Percentiles rank a stretch among this genome's conserved stretches.
Conservation (phyloP, 2,113 vertebrate genomes). For the Cavia aperea region DNA sequence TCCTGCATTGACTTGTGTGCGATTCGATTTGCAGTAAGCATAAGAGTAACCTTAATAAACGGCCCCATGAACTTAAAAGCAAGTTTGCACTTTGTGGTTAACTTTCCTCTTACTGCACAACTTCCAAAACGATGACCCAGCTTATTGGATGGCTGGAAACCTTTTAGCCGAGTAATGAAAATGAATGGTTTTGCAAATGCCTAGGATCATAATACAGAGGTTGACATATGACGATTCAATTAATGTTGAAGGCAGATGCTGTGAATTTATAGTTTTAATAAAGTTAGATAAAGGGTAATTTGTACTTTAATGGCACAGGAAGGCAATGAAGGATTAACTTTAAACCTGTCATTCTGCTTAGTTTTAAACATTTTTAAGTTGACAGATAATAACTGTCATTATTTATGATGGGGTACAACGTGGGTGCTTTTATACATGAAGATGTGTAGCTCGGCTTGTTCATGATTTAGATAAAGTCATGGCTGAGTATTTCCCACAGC, state of each 20-base stretch:
- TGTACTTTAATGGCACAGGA: not conserved
- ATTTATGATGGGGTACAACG: not conserved
- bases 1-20: conserved; percentile 74
- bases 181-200: conserved; percentile 64
- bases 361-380: not conserved
- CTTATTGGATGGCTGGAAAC: conserved; percentile 64
- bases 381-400: not conserved
- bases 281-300: conserved; percentile 45
- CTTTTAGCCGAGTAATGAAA: conserved; percentile 66
- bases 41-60: conserved; percentile 70
- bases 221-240: not conserved
- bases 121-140: conserved; percentile 69
- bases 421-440: not conserved
- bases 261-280: conserved; percentile 63
- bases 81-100: conserved; percentile 72
- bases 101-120: conserved; percentile 65
- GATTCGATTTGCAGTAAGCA: conserved; percentile 78
- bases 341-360: not conserved
- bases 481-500: not conserved
- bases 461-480: conserved; percentile 25
- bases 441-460: not conserved
- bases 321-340: conserved; percentile 36
- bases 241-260: conserved; percentile 28
- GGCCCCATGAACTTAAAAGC: conserved; percentile 74
- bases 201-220: conserved; percentile 58